These are phyloP conservation scores for Pionites leucogaster DNA, from an alignment of 2,113 vertebrate genomes.

Conservation along the genomic window DNA sequence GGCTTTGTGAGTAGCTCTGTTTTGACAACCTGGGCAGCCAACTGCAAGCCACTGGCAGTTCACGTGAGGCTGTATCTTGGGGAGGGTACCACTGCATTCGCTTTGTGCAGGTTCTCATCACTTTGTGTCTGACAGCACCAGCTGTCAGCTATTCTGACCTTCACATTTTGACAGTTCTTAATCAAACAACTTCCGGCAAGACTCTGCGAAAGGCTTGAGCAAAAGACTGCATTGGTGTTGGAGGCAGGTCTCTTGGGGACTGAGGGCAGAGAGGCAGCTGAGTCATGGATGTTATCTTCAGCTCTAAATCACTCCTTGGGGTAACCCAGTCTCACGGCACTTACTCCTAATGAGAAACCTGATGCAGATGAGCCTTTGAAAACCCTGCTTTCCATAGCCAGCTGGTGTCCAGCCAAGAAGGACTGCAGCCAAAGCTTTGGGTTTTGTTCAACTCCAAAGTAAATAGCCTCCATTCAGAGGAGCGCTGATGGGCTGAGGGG, in stretches of 20 bases:
- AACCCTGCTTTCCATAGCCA: background rate
- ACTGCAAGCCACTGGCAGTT: background rate
- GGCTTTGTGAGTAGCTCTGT: background rate
- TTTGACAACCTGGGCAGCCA: background rate
- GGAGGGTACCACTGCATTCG: rapidly evolving
- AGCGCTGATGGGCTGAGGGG: background rate
- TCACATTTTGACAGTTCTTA: background rate
- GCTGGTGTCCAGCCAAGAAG: background rate
- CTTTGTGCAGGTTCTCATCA: background rate
- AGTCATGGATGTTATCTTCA: background rate
- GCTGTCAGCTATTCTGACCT: background rate
- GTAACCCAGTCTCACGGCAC: background rate
- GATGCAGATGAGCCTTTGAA: background rate
- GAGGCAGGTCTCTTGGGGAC: background rate
- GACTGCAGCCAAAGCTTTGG: conserved; percentile 26
- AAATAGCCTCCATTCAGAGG: background rate
- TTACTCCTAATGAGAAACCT: background rate
- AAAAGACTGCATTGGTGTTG: rapidly evolving
- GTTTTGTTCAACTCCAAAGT: conserved; percentile 9
- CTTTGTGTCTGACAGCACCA: background rate
- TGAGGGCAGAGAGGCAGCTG: rapidly evolving
- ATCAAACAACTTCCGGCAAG: background rate
- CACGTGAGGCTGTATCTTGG: background rate
- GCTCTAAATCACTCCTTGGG: background rate
- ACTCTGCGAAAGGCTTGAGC: background rate